Conservation (phyloP, 2,888 invertebrate species). For the Rotaria macrura region DNA sequence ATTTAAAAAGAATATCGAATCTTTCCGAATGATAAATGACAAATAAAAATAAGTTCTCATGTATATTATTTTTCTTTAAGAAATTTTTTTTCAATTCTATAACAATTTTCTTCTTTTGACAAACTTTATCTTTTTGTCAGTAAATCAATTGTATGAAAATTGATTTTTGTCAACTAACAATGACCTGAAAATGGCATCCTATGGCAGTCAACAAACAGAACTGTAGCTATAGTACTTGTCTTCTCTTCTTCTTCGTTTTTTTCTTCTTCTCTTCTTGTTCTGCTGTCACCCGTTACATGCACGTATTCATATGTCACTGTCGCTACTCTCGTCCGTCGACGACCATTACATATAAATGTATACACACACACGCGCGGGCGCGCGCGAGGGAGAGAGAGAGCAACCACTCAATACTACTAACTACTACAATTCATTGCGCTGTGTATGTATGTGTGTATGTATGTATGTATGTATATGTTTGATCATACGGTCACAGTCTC, state of each 20-base stretch:
- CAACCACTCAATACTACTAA: slow-evolving; percentile 8
- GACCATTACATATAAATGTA: slow-evolving; percentile 3
- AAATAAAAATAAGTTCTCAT: too few species aligned
- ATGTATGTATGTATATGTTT: background rate
- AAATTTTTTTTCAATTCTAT: background rate
- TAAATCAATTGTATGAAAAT: background rate
- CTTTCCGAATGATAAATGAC: too few species aligned
- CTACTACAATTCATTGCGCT: background rate
- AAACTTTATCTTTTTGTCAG: background rate
- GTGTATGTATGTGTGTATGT: background rate
- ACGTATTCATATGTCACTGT: slow-evolving; percentile 12
- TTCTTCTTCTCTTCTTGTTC: background rate
- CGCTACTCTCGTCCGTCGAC: background rate
- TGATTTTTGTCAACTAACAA: background rate
- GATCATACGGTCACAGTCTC: background rate
- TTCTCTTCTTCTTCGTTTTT: background rate
- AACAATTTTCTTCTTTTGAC: background rate
- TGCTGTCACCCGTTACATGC: slow-evolving; percentile 8
- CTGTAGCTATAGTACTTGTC: slow-evolving; percentile 7
- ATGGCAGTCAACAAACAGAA: background rate
- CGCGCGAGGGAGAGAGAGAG: background rate
- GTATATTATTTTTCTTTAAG: too few species aligned
- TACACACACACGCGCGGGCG: slow-evolving; percentile 7
- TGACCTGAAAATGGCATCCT: background rate
- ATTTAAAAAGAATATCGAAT: background rate